Percentiles rank a stretch among this genome's conserved stretches.
phyloP scores from a whole-genome alignment of 2,113 vertebrate genomes.

The Nettapus auritus region DNA sequence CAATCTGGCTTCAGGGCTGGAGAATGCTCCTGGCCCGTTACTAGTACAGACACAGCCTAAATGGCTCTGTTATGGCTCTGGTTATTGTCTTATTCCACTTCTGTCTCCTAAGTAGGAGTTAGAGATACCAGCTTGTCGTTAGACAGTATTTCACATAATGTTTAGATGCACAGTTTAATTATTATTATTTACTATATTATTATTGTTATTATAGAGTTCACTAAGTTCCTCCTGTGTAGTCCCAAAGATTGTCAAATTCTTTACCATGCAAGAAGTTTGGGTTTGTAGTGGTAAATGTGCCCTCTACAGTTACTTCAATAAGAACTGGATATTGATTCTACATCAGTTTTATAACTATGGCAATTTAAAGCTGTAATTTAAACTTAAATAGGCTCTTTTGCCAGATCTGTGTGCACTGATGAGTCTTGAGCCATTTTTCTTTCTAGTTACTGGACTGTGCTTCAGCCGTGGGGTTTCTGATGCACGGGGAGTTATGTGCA shows the following conservation, averaged over 20 bases:
- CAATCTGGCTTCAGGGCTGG: neutral
- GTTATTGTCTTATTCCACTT: neutral
- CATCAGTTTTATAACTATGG: neutral
- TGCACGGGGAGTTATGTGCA: too few relatives aligned
- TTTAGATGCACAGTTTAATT: neutral
- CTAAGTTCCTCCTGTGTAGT: neutral
- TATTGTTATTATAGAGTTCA: too few relatives aligned
- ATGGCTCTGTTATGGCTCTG: neutral
- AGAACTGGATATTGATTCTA: neutral
- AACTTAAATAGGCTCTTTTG: neutral
- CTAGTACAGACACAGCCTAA: neutral
- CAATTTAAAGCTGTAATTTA: neutral
- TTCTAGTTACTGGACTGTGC: neutral
- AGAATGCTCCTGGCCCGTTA: neutral
- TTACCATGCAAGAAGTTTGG: neutral
- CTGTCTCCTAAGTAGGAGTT: neutral
- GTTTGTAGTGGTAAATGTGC: neutral
- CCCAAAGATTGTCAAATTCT: neutral
- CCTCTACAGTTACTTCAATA: neutral
- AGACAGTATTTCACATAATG: neutral
- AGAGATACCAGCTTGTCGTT: neutral
- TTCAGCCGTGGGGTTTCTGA: neutral
- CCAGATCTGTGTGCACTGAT: neutral
- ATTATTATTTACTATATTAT: neutral
- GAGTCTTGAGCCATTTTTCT: neutral